Evolutionary conservation across 2,797 vertebrate species (phyloP).

Genomic region (Diceros bicornis): DNA sequence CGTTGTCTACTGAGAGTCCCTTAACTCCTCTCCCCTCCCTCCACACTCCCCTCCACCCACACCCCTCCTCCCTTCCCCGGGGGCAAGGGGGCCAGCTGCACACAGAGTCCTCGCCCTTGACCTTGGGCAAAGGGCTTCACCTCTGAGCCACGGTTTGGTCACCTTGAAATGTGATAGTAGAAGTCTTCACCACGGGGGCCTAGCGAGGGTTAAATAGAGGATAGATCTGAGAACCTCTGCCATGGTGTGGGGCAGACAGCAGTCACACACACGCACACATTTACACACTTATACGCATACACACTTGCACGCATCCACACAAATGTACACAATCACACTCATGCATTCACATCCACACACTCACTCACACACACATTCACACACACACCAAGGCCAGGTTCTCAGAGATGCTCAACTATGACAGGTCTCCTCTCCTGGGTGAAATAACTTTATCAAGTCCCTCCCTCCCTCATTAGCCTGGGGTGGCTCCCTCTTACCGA

Average conservation of each 20-base stretch:
- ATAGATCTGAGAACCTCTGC: background rate
- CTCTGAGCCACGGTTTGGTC: background rate
- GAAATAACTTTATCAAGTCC: background rate
- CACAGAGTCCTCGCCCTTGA: background rate
- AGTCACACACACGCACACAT: background rate
- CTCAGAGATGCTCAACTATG: background rate
- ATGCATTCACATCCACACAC: background rate
- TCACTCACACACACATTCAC: background rate
- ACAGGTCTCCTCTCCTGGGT: background rate
- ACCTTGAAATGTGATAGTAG: background rate
- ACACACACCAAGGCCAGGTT: background rate
- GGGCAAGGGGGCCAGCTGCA: background rate
- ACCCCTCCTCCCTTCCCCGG: background rate
- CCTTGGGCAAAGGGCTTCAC: background rate
- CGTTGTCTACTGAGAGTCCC: background rate
- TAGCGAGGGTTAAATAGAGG: background rate
- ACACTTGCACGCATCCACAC: background rate
- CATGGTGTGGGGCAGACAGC: background rate
- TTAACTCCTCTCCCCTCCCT: background rate
- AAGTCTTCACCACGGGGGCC: background rate
- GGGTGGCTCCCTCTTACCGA: background rate
- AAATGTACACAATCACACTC: background rate
- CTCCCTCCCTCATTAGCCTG: background rate
- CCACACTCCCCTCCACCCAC: fast-evolving
- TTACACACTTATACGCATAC: background rate